These are phyloP conservation scores for Mus pahari DNA, from an alignment of 2,113 vertebrate genomes.

Conservation along the genomic window DNA sequence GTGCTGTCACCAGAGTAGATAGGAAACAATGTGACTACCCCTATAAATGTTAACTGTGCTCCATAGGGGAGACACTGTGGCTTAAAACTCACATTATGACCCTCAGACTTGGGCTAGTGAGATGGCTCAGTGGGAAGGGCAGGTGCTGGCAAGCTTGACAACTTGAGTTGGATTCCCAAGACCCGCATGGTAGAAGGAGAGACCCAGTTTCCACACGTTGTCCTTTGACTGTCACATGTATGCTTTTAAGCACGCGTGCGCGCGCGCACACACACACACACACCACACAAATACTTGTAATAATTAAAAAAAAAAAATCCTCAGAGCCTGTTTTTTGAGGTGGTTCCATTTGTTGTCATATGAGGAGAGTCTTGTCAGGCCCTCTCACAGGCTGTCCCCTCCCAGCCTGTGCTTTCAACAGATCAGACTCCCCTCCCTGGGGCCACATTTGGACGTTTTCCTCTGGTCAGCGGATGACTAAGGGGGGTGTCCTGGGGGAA, in stretches of 20 bases:
- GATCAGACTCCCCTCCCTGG: background rate
- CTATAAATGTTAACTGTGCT: background rate
- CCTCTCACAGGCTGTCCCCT: background rate
- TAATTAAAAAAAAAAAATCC: background rate
- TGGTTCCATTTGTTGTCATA: background rate
- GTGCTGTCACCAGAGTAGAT: background rate
- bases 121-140: background rate
- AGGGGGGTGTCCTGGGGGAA: background rate
- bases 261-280: background rate
- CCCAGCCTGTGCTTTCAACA: background rate
- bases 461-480: background rate
- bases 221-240: background rate
- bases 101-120: background rate
- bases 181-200: background rate
- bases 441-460: background rate
- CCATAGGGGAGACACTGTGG: background rate
- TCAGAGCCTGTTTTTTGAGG: background rate
- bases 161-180: background rate
- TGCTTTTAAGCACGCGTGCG: background rate
- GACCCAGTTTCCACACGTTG: background rate
- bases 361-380: background rate
- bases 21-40: background rate
- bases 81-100: background rate
- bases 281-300: background rate
- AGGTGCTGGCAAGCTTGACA: background rate